Base-by-base conservation (phyloP, 2,797 vertebrate species). In the Danio jaintianensis region DNA sequence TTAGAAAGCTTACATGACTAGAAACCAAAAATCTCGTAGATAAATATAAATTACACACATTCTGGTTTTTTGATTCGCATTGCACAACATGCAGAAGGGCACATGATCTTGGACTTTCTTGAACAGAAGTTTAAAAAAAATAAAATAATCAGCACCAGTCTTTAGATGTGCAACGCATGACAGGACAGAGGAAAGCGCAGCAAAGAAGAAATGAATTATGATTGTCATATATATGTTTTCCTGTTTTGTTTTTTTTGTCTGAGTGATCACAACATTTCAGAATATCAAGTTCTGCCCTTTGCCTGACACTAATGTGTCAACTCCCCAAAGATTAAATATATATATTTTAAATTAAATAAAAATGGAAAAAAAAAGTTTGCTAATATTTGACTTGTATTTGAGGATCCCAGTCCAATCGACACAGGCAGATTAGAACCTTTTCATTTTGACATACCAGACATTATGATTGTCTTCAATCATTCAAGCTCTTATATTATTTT, bases 1-100 rank as follows among this genome's bases (percentile, higher is more conserved):
- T 81, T 48, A 92, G 85, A 89, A 81, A 47, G 75, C 82, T 86
- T 83, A 91, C 85, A 85, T 89, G 82, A 58, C 81, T 42, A 85
- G 75, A 88, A 84, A 90, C 88, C 29, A 90, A 73, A 55, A 92
- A 74, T 42, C 64, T 86, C 87, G 86, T 42, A 29, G 29, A 89
- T 88, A 87, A 80, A 84, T 90, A 93, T 91, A 92, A 93, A 93
- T 92, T 87, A 73, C 69, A 94, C 74, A 93, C 92, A 94, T 93
- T 94, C 90, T 86, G 88, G 58, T 89, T 88, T 90, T 90, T 81
- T 82, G 84, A 76, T 88, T 86, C 53, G 58, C 89, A 93, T 91
- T 92, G 91, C 90, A 93, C 91, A 91, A 90, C 43, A 66, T 87
- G 88, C 89, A 84, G 87, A 90, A 87, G 88, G 78, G 89, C 87